Evolutionary conservation across 2,113 vertebrate genomes (phyloP).

Genomic region (Himantopus leucocephalus): DNA sequence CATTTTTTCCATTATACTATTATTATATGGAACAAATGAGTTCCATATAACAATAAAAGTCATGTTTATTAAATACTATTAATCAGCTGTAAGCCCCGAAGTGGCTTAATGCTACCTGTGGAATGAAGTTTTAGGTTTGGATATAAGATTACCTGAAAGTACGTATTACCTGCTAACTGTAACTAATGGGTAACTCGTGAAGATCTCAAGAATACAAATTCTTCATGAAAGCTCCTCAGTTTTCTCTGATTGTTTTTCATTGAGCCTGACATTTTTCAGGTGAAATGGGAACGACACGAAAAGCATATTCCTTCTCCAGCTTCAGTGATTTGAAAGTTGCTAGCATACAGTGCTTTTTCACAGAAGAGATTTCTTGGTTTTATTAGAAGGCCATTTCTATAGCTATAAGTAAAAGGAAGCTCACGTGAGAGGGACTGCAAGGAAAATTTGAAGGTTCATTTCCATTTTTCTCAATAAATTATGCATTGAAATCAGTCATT

Average conservation of each 20-base stretch:
- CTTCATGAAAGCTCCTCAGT: background rate
- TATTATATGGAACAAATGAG: background rate
- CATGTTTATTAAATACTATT: background rate
- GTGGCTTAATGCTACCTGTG: background rate
- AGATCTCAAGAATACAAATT: background rate
- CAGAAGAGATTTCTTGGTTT: background rate
- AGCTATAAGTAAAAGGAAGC: background rate
- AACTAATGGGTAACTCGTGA: background rate
- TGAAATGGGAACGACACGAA: background rate
- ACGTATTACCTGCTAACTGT: rapidly evolving
- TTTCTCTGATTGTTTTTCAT: background rate
- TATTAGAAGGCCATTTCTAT: background rate
- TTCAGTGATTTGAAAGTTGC: background rate
- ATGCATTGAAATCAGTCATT: background rate
- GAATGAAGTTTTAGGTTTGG: background rate
- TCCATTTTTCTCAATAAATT: background rate
- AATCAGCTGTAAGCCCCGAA: background rate
- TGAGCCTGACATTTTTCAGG: background rate
- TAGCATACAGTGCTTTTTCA: background rate
- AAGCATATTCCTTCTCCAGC: background rate
- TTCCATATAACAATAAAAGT: background rate
- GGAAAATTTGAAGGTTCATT: background rate
- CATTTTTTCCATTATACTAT: background rate
- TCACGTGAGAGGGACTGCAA: background rate
- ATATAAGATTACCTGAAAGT: background rate